phyloP scores from a whole-genome alignment of 2,113 vertebrate species.

The Gnathonemus echidnorhynchus region DNA sequence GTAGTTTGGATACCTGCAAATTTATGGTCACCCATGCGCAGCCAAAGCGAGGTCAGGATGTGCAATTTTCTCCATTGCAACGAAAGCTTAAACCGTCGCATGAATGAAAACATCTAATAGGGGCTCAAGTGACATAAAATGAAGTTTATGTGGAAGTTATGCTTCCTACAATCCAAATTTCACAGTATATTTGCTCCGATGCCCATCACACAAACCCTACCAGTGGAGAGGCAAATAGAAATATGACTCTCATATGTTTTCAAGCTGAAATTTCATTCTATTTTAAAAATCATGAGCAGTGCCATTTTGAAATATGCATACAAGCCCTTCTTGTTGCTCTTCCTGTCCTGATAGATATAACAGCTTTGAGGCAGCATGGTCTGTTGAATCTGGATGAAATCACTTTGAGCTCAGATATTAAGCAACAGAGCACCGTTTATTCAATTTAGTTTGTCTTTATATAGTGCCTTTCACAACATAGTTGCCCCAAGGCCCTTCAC shows the following conservation, averaged over 20 bases:
- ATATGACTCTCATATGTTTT: background rate
- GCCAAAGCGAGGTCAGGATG: background rate
- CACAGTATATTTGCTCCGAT: conserved; percentile 42
- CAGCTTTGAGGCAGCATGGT: conserved; percentile 70
- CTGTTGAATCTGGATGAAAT: conserved; percentile 74
- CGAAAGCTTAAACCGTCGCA: background rate
- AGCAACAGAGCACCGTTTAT: background rate
- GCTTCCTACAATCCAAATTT: conserved; percentile 43
- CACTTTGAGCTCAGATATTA: conserved; percentile 64
- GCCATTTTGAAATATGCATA: background rate
- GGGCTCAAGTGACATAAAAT: conserved; percentile 34
- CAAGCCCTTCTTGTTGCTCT: conserved; percentile 64
- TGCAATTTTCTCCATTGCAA: background rate
- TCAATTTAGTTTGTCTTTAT: background rate
- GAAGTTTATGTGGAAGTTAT: conserved; percentile 31
- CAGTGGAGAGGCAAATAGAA: conserved; percentile 8
- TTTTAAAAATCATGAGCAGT: conserved; percentile 13
- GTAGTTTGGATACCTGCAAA: conserved; percentile 3
- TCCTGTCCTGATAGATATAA: conserved; percentile 69
- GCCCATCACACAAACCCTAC: conserved; percentile 29
- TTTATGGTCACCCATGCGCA: background rate
- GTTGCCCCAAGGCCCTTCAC: background rate
- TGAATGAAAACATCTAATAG: conserved; percentile 31
- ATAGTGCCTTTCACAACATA: background rate
- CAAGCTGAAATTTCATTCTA: conserved; percentile 30